Conservation (phyloP, 2,888 invertebrate genomes). For the Iselma pallidipennis region DNA sequence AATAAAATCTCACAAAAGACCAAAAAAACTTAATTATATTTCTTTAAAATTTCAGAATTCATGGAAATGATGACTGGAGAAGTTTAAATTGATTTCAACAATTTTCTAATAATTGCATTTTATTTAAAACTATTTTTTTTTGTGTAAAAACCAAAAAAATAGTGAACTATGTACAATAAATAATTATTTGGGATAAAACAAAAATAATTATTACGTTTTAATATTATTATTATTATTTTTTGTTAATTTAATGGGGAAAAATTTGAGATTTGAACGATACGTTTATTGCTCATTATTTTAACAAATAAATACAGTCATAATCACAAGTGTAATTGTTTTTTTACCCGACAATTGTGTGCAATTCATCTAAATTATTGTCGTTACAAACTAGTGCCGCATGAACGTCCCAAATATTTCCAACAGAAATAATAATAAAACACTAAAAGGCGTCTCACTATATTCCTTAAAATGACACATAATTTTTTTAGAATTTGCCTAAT, state of each 20-base stretch:
- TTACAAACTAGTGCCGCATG: neutral
- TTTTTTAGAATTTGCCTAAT: too few species aligned
- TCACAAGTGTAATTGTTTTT: neutral
- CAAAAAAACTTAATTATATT: neutral
- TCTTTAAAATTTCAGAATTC: constrained; percentile 72
- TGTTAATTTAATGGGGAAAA: too few species aligned
- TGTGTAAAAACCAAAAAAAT: too few species aligned
- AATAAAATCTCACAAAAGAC: constrained; percentile 10
- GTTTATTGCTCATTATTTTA: constrained; percentile 1
- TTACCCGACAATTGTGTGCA: neutral
- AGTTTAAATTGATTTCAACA: constrained; percentile 43
- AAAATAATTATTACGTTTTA: neutral
- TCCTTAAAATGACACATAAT: neutral
- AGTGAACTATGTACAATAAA: neutral
- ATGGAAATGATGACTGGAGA: constrained; percentile 97
- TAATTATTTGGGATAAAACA: constrained; percentile 1
- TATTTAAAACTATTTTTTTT: neutral
- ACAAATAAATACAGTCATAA: constrained; percentile 3
- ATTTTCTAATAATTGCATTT: neutral
- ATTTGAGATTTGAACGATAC: neutral
- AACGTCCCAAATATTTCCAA: too few species aligned
- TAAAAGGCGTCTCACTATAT: too few species aligned
- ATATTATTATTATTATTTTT: neutral
- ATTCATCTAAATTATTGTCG: neutral
- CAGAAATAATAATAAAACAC: too few species aligned